phyloP scores from a whole-genome alignment of 1,140 invertebrate genomes.

The Apis florea region DNA sequence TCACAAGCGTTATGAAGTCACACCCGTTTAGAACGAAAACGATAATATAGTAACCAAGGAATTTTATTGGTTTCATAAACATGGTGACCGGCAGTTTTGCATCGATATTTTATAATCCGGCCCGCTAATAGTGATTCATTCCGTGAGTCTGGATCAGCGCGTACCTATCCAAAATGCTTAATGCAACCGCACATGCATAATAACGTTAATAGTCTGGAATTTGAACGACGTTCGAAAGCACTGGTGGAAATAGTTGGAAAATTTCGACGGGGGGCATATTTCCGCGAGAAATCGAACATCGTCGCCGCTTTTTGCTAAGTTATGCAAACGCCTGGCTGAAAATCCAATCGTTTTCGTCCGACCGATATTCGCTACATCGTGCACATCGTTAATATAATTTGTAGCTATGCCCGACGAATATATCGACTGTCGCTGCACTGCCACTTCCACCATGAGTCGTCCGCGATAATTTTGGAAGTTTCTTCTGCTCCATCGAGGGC shows the following conservation, averaged over 20 bases:
- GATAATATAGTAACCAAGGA: slow-evolving; percentile 39
- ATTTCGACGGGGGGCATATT: slow-evolving; percentile 1
- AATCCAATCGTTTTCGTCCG: slow-evolving; percentile 11
- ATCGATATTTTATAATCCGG: slow-evolving; percentile 50
- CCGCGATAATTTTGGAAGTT: not conserved
- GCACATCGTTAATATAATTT: slow-evolving; percentile 10
- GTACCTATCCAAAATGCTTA: slow-evolving; percentile 26
- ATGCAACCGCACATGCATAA: slow-evolving; percentile 33
- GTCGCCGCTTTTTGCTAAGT: not conserved
- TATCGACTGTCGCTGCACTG: not conserved
- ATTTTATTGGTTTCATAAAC: slow-evolving; percentile 53
- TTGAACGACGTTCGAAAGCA: not conserved
- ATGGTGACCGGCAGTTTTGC: slow-evolving; percentile 38
- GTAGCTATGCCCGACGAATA: not conserved
- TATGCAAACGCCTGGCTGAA: not conserved
- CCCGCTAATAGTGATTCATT: slow-evolving; percentile 38
- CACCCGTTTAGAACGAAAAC: slow-evolving; percentile 23
- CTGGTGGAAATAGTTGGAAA: slow-evolving; percentile 20
- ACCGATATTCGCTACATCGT: not conserved
- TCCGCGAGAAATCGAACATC: not conserved
- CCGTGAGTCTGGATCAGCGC: not conserved
- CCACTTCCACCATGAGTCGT: not conserved
- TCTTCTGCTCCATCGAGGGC: not conserved
- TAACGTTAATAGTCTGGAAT: slow-evolving; percentile 23
- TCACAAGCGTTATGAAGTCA: slow-evolving; percentile 32